Conservation (phyloP, 2,888 invertebrate genomes). For the Ichneumoninae sp. region DNA sequence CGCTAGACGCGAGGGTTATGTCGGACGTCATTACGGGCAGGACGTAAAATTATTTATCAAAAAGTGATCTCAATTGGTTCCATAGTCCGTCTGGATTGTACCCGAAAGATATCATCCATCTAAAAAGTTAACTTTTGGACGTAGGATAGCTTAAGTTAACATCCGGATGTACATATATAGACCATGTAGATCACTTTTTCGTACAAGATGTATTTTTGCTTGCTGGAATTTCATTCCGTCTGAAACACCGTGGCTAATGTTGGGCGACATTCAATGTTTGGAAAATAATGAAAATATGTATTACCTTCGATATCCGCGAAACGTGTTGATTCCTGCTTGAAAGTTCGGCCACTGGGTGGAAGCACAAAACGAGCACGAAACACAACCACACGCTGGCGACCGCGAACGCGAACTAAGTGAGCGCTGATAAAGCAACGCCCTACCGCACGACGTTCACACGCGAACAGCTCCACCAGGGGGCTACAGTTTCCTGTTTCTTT, state of each 20-base stretch:
- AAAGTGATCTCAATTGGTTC: too few species aligned
- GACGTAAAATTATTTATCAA: too few species aligned
- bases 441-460: neutral
- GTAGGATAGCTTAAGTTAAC: too few species aligned
- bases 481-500: constrained; percentile 77
- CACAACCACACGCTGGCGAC: neutral
- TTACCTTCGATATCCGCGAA: constrained; percentile 4
- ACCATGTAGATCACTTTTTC: too few species aligned
- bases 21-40: neutral
- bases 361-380: neutral
- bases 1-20: neutral
- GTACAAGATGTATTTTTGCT: too few species aligned
- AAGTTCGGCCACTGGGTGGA: constrained; percentile 4
- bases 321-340: neutral
- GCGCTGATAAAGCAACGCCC: constrained; percentile 3
- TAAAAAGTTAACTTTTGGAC: too few species aligned
- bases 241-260: neutral
- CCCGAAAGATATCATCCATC: too few species aligned
- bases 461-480: constrained; percentile 22
- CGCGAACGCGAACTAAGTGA: neutral
- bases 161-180: too few species aligned
- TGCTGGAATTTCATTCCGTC: too few species aligned
- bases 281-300: neutral
- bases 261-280: neutral
- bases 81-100: too few species aligned